These are phyloP conservation scores for Crocuta crocuta DNA, from an alignment of 2,113 vertebrate species.

Conservation along the genomic window DNA sequence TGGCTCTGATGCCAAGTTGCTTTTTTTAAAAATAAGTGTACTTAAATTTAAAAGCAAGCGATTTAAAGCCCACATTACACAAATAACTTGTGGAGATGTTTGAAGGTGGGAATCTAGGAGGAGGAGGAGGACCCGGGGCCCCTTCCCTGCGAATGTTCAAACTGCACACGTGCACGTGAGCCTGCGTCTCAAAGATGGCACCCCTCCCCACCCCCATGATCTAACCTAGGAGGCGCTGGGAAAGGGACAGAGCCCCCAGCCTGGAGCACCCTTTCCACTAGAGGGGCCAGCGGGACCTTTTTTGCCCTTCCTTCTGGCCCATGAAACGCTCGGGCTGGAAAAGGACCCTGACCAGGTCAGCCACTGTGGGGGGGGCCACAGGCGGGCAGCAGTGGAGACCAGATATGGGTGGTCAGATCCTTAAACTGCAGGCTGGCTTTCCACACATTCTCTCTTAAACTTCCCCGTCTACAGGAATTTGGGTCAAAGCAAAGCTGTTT, in stretches of 20 bases:
- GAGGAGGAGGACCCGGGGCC: neutral
- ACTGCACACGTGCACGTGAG: accelerated
- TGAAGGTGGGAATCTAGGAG: neutral
- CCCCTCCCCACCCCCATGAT: too few species aligned
- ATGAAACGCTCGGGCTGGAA: neutral
- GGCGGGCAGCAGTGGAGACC: accelerated
- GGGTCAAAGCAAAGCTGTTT: neutral
- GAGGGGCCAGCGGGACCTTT: neutral
- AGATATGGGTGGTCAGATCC: neutral
- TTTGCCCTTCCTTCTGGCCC: neutral
- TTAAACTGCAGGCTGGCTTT: neutral
- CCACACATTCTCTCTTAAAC: neutral
- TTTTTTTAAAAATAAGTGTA: conserved; percentile 23
- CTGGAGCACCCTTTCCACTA: neutral
- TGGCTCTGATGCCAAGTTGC: conserved; percentile 59
- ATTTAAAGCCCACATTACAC: conserved; percentile 32
- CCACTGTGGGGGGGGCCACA: neutral
- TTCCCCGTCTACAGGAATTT: neutral
- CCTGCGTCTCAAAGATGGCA: accelerated
- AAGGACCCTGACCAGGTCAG: neutral
- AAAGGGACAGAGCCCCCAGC: neutral
- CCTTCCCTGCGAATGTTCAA: neutral
- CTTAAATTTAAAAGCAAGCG: conserved; percentile 62
- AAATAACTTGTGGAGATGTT: neutral
- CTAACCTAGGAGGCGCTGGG: neutral